phyloP scores from a whole-genome alignment of 1,140 invertebrate genomes.

The Zophobas morio region DNA sequence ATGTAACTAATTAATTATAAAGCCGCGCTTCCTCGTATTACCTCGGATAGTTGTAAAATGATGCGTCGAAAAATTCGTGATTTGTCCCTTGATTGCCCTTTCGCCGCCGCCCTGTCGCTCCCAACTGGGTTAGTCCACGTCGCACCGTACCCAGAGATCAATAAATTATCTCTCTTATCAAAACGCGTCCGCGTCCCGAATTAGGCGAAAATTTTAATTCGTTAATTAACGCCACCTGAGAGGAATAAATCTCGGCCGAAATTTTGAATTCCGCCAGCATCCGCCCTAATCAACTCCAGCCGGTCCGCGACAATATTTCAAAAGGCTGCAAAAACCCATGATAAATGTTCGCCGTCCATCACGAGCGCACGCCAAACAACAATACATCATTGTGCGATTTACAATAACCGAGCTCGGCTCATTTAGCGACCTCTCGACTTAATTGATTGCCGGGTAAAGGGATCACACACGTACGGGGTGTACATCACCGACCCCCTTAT shows the following conservation, averaged over 20 bases:
- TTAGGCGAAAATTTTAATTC: too few relatives aligned
- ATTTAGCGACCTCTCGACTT: constrained; percentile 32
- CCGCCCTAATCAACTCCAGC: background rate
- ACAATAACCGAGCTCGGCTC: constrained; percentile 23
- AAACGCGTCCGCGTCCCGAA: too few relatives aligned
- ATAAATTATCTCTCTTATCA: too few relatives aligned
- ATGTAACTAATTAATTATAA: too few relatives aligned
- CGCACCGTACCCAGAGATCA: too few relatives aligned
- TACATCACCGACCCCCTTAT: constrained; percentile 16
- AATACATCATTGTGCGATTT: constrained; percentile 39
- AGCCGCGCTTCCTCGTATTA: too few relatives aligned
- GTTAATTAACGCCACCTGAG: too few relatives aligned
- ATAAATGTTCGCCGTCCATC: constrained; percentile 25
- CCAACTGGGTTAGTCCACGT: too few relatives aligned
- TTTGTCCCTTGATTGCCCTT: too few relatives aligned
- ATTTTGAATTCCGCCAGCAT: background rate
- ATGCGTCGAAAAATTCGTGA: too few relatives aligned
- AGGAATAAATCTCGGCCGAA: background rate
- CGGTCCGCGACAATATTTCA: constrained; percentile 7
- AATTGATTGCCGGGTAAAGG: constrained; percentile 16
- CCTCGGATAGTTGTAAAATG: too few relatives aligned
- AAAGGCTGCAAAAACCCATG: constrained; percentile 1
- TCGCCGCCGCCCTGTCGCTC: too few relatives aligned
- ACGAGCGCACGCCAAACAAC: constrained; percentile 28
- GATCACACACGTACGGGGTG: background rate